Evolutionary conservation across 1,140 invertebrate genomes (phyloP).

Genomic region (Calycopis cecrops): DNA sequence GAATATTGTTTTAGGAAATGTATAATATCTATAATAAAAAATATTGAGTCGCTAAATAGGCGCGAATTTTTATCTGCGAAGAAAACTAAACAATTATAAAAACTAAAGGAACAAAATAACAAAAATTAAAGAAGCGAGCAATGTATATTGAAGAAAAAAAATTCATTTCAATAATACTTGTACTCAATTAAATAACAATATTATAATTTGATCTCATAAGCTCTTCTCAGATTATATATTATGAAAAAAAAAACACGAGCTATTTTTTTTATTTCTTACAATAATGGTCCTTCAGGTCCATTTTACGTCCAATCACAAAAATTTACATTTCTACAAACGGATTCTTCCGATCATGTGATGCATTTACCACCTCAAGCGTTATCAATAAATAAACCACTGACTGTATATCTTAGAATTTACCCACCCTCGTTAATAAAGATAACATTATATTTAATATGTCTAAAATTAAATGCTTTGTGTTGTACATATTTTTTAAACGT

Average conservation of each 20-base stretch:
- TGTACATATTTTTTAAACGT: constrained; percentile 68
- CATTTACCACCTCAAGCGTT: constrained; percentile 44
- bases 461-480: constrained; percentile 74
- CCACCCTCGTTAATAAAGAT: constrained; percentile 56
- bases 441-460: constrained; percentile 71
- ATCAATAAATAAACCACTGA: constrained; percentile 55
- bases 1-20: constrained; percentile 57
- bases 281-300: constrained; percentile 12
- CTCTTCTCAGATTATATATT: constrained; percentile 59
- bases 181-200: constrained; percentile 74
- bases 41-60: constrained; percentile 52
- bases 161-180: constrained; percentile 68
- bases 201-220: constrained; percentile 72
- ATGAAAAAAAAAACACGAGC: constrained; percentile 56
- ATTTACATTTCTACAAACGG: constrained; percentile 44
- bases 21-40: constrained; percentile 57
- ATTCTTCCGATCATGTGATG: constrained; percentile 65
- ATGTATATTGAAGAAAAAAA: constrained; percentile 69
- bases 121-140: constrained; percentile 63
- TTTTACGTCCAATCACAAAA: constrained; percentile 40
- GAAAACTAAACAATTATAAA: constrained; percentile 64
- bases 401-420: constrained; percentile 44
- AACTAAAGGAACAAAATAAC: constrained; percentile 73
- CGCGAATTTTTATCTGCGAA: constrained; percentile 35
- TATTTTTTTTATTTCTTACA: constrained; percentile 19